Base-by-base conservation (phyloP, 2,888 invertebrate genomes). In the Lucinisca nassula region DNA sequence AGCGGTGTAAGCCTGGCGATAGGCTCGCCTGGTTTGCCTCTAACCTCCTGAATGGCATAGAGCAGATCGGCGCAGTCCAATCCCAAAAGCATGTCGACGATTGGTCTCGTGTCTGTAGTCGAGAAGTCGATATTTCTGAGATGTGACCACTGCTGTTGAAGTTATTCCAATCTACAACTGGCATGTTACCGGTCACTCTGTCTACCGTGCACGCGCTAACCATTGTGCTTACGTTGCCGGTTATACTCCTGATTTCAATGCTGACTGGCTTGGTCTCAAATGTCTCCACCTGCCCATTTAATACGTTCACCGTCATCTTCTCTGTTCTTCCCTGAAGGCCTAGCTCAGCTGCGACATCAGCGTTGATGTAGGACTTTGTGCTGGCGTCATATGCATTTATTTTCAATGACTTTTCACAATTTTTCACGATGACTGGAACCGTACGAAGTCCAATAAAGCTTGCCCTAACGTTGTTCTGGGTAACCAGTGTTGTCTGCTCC, bases 41-140 rank as follows among this genome's bases (percentile, higher is more conserved):
- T 40, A 12, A 89, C 45, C 72, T 91, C 89, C 67, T 70, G 32
- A 27, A 84, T 58, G 6, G 87, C 81, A 40, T 67, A 61, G 40
- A 84, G 85, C 51, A 89, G 49, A 27, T 88, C 87, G 14, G 74
- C 37, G 58, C 83, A 81, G 73, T 89, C 88, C n/a, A 86, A 30
- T 12, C 90, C 87, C 6, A 91, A 85, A 32, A 90, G 51, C 27
- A 88, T 49, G 67, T 84, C 84, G 14, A 84, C 74, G 0, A 35
- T 74, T 0, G 67, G 49, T 0, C 40, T 51, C 0, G 55, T 55
- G 55, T 8, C 55, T 17, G 55, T 14, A 55, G 55, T 55, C 21
- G 55, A n/a, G 55, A 55, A 55, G 55, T 55, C n/a, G 55, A 55
- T 61, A 30, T 61, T 61, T 61, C 61, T 61, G 3, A 61, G 61